Base-by-base conservation (phyloP, 30 jellyfish, hydroid and myxozoan species). In the Aurelia aurita complex sp. Pacific region DNA sequence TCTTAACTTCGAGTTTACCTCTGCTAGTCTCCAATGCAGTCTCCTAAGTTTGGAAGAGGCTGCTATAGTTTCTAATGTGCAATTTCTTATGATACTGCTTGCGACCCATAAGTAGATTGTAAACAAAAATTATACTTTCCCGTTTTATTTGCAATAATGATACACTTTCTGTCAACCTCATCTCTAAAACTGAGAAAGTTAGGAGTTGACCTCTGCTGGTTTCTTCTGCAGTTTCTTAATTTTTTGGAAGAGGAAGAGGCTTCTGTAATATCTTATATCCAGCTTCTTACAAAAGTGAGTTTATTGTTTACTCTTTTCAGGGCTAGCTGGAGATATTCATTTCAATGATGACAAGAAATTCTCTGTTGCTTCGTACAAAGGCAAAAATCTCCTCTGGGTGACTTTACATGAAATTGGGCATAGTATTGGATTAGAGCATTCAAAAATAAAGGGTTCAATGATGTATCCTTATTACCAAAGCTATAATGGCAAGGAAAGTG, bases 321-420 rank as follows among this genome's bases (percentile, higher is more conserved):
- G 97, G 5, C 55, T 82, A 64, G 96, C 98, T 42, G 99, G 99
- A 3, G 99, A 95, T 57, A 74, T 89, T 10, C 99, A 95, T 74
- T 95, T 95, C 73, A 97, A 95, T 74, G 99, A 95, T 43, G 99
- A 91, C 82, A 97, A 95, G 83, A 29, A 55, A 13, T 95, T 95
- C 68, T 73, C 97, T 9, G 79, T 89, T 38, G 64, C 73, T 64
- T 85, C 96, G 4, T 59, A 46, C 77, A 61, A 82, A 46, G 99
- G 99, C 54, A 95, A 90, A 55, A 83, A 95, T 75, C 90, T 95
- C 50, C 82, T 50, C 18, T 95, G 99, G 99, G 90, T 95, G 9
- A 87, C 97, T 8, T 83, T 95, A 12, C 99, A 95, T 60, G 99
- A 95, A 69, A 62, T 95, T 18, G 99, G 99, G 33, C 99, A 95